Conservation (phyloP, 2,797 vertebrate species). For the Sardinella longiceps region DNA sequence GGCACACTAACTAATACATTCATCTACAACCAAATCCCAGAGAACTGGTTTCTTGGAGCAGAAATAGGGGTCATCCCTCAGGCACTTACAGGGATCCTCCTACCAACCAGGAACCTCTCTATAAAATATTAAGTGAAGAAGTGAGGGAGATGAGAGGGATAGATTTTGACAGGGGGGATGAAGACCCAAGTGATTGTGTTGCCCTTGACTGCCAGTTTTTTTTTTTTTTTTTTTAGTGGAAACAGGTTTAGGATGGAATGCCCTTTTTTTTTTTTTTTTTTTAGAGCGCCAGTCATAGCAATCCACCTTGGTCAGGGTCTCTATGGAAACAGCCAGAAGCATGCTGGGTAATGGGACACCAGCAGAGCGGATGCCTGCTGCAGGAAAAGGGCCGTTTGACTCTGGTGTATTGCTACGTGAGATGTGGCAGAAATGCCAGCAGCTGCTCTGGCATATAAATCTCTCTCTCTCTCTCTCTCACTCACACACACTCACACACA, state of each 20-base stretch:
- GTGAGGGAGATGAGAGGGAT: not conserved
- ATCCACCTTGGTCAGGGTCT: slow-evolving; percentile 37
- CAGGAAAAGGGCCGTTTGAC: not conserved
- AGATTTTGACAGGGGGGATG: not conserved
- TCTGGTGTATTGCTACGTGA: not conserved
- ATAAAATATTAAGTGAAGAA: not conserved
- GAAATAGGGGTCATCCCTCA: not conserved
- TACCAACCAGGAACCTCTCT: not conserved
- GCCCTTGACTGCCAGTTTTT: not conserved
- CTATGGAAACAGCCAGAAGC: slow-evolving; percentile 58
- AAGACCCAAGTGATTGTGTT: not conserved
- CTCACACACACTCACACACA: not conserved
- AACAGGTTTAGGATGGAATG: slow-evolving; percentile 11
- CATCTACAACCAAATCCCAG: not conserved
- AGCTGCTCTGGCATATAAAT: not conserved
- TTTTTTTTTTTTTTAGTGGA: not conserved
- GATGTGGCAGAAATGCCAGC: not conserved
- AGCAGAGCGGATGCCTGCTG: not conserved
- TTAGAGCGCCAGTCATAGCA: not conserved
- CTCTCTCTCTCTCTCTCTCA: no score
- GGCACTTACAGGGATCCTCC: not conserved
- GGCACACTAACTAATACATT: not conserved
- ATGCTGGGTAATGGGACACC: not conserved
- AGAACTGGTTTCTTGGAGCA: not conserved
- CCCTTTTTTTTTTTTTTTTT: not conserved